These are phyloP conservation scores for Coryphaenoides rupestris DNA, from an alignment of 2,113 vertebrate species.

Conservation along the genomic window DNA sequence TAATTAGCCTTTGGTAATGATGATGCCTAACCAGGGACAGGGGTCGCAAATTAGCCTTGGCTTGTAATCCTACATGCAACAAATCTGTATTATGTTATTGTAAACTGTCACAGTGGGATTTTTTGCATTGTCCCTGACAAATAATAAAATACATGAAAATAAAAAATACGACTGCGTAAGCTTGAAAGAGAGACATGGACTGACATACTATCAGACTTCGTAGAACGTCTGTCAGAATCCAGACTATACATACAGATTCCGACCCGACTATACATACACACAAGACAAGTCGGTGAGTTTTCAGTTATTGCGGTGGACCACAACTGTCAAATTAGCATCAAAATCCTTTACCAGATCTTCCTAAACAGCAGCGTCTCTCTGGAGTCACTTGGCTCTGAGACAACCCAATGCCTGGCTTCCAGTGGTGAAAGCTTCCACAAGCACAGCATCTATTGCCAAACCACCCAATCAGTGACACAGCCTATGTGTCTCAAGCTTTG, in stretches of 20 bases:
- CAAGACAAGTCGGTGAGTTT: conserved; percentile 2
- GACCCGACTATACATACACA: background rate
- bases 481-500: conserved; percentile 17
- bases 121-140: too few relatives aligned
- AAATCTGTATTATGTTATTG: too few relatives aligned
- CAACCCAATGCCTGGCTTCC: conserved; percentile 24
- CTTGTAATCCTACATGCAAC: too few relatives aligned
- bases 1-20: too few relatives aligned
- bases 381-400: conserved; percentile 27
- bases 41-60: too few relatives aligned
- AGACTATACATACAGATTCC: background rate
- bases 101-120: too few relatives aligned
- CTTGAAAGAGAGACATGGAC: background rate
- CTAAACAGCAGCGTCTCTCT: conserved; percentile 16
- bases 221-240: background rate
- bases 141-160: too few relatives aligned
- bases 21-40: too few relatives aligned
- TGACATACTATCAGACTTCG: background rate
- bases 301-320: conserved; percentile 22
- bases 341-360: conserved; percentile 3
- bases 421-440: conserved; percentile 15
- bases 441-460: conserved; percentile 1
- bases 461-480: conserved; percentile 8
- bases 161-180: background rate
- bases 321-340: conserved; percentile 8